Base-by-base conservation (phyloP, 1,140 invertebrate genomes). In the Spodoptera frugiperda region DNA sequence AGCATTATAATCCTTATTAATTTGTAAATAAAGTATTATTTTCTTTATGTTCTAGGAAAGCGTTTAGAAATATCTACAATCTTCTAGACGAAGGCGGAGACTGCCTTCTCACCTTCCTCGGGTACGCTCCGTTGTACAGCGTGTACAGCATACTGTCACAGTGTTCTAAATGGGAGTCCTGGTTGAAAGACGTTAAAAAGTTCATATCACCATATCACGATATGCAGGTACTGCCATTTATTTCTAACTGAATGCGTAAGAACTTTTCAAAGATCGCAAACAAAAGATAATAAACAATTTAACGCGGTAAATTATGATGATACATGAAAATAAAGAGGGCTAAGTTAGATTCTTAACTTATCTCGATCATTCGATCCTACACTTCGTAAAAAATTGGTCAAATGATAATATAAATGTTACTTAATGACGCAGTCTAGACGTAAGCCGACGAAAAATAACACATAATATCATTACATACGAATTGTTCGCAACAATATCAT, bases 71-170 rank as follows among this genome's bases (percentile, higher is more conserved):
- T 82, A 95, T 97, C 30, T 95, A 94, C 84, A 87, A 95, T 44
- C 80, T 97, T 9, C 88, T 97, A 1, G 94, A 93, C 76, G 94
- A 95, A 1, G 95, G 95, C 11, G 97, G 97, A 2, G 96, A 96
- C 82, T 95, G 95, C 48, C 84, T 97, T 0, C 81, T 97, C 4
- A 95, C 96, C 1, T 97, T 97, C 82, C 83, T 97, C 0, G 96
- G 96, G 0, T 94, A 94, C 33, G 96, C 96, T 88, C 95, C 95
- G 0, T 95, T 97, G 3, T 97, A 96, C 82, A 95, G 96, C 46
- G 95, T 96, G 1, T 97, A 97, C 84, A 93, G 96, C 67, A 90
- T 87, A 15, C 83, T 97, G 15, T 91, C 95, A 0, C 85, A 93
- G 30, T 94, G 94, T 65, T 85, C 93, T 0, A 95, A 95, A 79